Percentiles rank a stretch among this genome's conserved stretches.
phyloP scores from a whole-genome alignment of 2,797 vertebrate species.

The Triplophysa yarkandensis region DNA sequence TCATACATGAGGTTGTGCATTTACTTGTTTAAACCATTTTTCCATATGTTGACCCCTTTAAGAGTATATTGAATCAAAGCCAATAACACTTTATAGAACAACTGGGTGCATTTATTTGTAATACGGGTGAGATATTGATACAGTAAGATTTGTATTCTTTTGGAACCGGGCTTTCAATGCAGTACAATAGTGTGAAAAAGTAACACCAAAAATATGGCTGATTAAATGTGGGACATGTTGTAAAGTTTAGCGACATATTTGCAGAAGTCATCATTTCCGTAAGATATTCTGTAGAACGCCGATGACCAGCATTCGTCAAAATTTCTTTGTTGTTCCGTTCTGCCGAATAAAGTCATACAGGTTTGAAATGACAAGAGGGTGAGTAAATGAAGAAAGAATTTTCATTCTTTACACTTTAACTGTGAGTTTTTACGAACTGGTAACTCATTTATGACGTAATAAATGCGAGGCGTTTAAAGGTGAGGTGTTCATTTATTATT shows the following conservation, averaged over 20 bases:
- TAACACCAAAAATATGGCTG: background rate
- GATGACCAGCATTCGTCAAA: too few relatives aligned
- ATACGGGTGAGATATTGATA: too few relatives aligned
- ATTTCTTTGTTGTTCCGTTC: too few relatives aligned
- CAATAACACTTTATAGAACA: background rate
- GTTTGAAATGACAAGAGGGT: too few relatives aligned
- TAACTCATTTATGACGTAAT: background rate
- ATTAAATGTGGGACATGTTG: background rate
- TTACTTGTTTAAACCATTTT: too few relatives aligned
- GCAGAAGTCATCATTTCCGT: too few relatives aligned
- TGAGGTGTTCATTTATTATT: background rate
- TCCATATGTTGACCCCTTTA: too few relatives aligned
- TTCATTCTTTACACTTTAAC: too few relatives aligned
- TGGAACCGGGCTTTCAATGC: background rate
- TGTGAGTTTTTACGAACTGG: background rate
- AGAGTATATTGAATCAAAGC: background rate
- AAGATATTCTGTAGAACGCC: too few relatives aligned
- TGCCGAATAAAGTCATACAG: too few relatives aligned
- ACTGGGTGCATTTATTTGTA: background rate
- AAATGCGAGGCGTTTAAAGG: slow-evolving; percentile 1
- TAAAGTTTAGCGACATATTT: background rate
- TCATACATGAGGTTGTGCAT: too few relatives aligned
- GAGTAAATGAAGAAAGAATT: too few relatives aligned
- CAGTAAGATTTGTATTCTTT: background rate
- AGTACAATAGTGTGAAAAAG: background rate